Conservation (phyloP, 2,113 vertebrate genomes). For the Puntigrus tetrazona region DNA sequence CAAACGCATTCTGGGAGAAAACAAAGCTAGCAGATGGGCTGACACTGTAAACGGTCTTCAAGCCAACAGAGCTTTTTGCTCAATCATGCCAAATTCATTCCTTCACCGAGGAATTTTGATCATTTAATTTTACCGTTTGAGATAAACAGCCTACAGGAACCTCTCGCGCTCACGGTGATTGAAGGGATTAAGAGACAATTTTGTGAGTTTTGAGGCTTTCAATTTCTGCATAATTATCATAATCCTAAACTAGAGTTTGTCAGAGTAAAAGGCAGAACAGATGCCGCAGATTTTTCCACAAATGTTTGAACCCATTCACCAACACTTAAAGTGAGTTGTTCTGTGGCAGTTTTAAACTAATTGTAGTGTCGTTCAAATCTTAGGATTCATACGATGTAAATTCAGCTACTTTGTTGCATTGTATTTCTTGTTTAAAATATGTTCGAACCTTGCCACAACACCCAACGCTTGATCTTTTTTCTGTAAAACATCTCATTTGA, state of each 20-base stretch:
- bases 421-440: not conserved
- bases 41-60: not conserved
- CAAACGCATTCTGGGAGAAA: conserved; percentile 1
- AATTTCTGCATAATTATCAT: conserved; percentile 1
- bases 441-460: not conserved
- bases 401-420: not conserved
- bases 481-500: not conserved
- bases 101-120: not conserved
- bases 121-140: not conserved
- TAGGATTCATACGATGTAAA: not conserved
- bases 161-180: not conserved
- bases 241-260: conserved; percentile 10
- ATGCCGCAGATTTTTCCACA: not conserved
- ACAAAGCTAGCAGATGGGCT: not conserved
- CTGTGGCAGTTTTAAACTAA: not conserved
- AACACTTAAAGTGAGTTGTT: not conserved
- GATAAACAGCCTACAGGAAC: not conserved
- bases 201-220: conserved; percentile 6
- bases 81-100: not conserved
- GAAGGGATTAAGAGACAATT: not conserved
- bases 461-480: not conserved
- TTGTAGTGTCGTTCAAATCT: not conserved
- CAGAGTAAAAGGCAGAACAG: not conserved
- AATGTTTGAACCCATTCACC: not conserved
- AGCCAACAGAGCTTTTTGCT: not conserved